These are phyloP conservation scores for Dichetophora obliterata DNA, from an alignment of 2,888 invertebrate genomes.

Conservation along the genomic window DNA sequence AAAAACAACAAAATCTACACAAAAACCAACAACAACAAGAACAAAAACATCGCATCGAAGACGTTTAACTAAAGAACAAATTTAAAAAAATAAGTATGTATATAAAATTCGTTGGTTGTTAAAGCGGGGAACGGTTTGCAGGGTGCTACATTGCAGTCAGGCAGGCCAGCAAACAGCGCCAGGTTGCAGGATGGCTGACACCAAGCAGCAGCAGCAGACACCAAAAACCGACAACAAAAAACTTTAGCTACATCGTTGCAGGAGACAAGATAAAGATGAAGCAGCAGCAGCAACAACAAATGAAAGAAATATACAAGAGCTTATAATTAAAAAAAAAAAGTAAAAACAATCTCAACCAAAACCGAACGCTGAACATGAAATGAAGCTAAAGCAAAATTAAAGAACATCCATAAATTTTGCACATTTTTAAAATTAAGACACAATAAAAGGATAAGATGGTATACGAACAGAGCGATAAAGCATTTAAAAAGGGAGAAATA, in stretches of 20 bases:
- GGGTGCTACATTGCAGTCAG: constrained; percentile 14
- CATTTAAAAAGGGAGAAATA: background rate
- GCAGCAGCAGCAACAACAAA: background rate
- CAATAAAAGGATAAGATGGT: constrained; percentile 4
- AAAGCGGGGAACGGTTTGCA: background rate
- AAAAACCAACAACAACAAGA: constrained; percentile 47
- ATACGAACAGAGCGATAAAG: background rate
- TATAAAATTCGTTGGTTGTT: constrained; percentile 15
- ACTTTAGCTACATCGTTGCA: background rate
- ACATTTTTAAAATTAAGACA: constrained; percentile 10
- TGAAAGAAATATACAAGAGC: constrained; percentile 7
- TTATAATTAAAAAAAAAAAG: constrained; percentile 25
- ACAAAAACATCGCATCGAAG: constrained; percentile 43
- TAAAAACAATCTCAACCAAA: background rate
- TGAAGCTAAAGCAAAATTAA: background rate
- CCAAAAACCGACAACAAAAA: background rate
- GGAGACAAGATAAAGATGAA: background rate
- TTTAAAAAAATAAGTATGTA: constrained; percentile 23
- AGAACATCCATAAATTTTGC: background rate
- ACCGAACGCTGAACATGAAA: background rate
- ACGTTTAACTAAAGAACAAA: constrained; percentile 23
- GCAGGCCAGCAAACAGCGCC: background rate
- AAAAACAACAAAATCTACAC: constrained; percentile 39
- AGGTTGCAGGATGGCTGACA: constrained; percentile 22
- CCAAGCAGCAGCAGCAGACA: background rate